Evolutionary conservation across 2,888 invertebrate species (phyloP).

Genomic region (Agrochola circellaris): DNA sequence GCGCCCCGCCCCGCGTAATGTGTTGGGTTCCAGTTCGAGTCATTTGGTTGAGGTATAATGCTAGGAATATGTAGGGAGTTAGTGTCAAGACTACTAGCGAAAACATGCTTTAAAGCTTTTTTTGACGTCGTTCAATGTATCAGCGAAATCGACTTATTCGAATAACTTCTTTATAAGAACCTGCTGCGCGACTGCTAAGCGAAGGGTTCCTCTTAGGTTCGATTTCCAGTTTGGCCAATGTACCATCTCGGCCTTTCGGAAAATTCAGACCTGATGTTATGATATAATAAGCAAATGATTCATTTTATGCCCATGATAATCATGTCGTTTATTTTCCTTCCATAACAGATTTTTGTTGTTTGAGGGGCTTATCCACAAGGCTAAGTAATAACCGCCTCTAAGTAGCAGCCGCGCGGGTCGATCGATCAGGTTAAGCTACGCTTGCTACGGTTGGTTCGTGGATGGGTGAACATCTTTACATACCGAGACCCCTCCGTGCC

Average conservation of each 20-base stretch:
- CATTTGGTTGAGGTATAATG: not conserved
- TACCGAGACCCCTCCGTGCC: no score
- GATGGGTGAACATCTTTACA: no score
- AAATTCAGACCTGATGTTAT: not conserved
- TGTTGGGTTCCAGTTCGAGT: constrained; percentile 24
- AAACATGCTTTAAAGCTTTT: not conserved
- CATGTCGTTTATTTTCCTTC: no score
- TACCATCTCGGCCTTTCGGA: no score
- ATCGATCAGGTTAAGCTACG: no score
- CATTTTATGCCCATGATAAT: not conserved
- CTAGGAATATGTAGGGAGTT: not conserved
- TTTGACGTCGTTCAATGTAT: not conserved
- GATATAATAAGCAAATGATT: not conserved
- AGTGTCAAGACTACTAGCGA: not conserved
- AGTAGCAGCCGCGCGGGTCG: no score
- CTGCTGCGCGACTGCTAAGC: no score
- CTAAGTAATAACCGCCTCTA: no score
- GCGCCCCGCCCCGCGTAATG: constrained; percentile 7
- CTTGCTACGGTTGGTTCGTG: no score
- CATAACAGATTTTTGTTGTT: no score
- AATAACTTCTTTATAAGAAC: not conserved
- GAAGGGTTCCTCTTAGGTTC: not conserved
- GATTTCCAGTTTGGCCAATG: not conserved
- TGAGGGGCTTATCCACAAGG: no score
- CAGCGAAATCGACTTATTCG: no score